Evolutionary conservation across 2,888 invertebrate species (phyloP), one percentile per base, ranked within the genome.

Genomic region (Erebia ligea): DNA sequence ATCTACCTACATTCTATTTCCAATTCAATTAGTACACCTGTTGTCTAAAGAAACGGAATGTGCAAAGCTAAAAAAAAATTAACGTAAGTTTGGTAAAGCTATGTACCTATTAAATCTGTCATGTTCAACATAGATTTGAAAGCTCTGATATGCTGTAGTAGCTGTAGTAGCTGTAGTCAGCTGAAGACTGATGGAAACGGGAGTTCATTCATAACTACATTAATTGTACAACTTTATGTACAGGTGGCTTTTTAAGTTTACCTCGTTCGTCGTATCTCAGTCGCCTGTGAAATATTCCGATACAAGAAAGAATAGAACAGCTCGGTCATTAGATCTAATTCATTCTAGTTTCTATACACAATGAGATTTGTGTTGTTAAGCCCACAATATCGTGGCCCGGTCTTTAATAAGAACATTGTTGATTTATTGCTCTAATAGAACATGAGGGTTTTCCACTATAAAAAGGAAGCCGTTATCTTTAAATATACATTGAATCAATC

Each of bases 371-470:
- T 54, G 17, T 34, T 40, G 19, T 54, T 54, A 59, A 67, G 45
- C 11, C 10, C 25, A 54, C 63, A 56, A 15, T n/a, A 34, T 66
- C 17, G 52, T 57, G 57, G 50, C 13, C 56, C 56, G 34, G 62
- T 54, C 19, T 61, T 34, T 68, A 64, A 68, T 68, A 62, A 65
- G 40, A 25, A 34, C 66, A 62, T 66, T 65, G 62, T 72, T 57
- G 54, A 56, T 48, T 68, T 62, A 66, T 66, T 66, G 13, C 45
- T 45, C 9, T 63, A 56, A 67, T 57, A 56, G 48, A 61, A 40
- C 52, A 62, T 15, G 42, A 58, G 58, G 70, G 64, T 59, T 64
- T 64, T 52, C 59, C 68, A 45, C 52, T 21, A 40, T 48, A 21
- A 68, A 70, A 54, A 19, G 56, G 42, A 66, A 57, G 34, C 57